Evolutionary conservation across 2,113 vertebrate species (phyloP).

Genomic region (Tapirus terrestris): DNA sequence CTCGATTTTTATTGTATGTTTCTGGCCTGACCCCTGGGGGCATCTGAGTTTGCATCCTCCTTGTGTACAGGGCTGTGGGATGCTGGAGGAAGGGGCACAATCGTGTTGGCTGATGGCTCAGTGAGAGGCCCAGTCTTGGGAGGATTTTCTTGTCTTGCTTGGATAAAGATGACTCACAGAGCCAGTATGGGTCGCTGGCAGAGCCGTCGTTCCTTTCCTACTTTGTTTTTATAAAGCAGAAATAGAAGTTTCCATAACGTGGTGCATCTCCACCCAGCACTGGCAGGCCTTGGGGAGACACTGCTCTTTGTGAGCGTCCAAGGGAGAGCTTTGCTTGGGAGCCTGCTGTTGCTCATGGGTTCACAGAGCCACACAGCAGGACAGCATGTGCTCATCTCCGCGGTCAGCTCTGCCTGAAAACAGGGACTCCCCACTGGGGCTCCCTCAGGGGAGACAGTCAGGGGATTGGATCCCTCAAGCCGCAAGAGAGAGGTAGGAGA

Average conservation of each 20-base stretch:
- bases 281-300: background rate
- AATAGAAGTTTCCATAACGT: constrained; percentile 67
- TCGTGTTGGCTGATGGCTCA: rapidly evolving
- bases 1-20: rapidly evolving
- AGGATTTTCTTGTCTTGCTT: background rate
- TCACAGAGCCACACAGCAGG: background rate
- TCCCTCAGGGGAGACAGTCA: background rate
- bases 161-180: constrained; percentile 18
- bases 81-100: rapidly evolving
- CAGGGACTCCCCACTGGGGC: no score
- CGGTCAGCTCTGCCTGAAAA: rapidly evolving
- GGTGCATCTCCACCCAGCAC: background rate
- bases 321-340: background rate
- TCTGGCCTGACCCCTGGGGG: background rate
- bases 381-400: background rate
- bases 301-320: background rate
- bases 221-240: constrained; percentile 66
- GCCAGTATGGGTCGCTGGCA: background rate
- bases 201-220: background rate
- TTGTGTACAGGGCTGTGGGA: rapidly evolving
- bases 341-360: background rate
- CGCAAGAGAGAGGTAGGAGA: background rate
- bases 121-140: background rate
- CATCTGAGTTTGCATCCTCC: background rate
- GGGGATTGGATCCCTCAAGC: background rate